Percentiles rank a stretch among this genome's conserved stretches.
Conservation (phyloP, 1,140 invertebrate species). For the Drosophila oshimai region DNA sequence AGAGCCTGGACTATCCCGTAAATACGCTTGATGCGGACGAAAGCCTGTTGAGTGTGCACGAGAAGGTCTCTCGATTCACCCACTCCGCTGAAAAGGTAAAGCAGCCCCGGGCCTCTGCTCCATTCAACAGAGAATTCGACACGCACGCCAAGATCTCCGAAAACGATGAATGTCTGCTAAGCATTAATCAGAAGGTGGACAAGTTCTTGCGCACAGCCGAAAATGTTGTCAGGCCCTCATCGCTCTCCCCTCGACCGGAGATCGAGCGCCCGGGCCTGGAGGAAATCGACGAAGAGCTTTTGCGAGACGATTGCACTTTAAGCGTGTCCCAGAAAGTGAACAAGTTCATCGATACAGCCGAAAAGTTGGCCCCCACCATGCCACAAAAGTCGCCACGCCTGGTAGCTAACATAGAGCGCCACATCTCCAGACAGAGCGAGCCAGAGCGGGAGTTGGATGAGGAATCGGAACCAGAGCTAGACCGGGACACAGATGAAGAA, state of each 20-base stretch:
- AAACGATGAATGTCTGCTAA: constrained; percentile 86
- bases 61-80: constrained; percentile 86
- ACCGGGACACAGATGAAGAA: constrained; percentile 41
- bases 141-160: constrained; percentile 83
- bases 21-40: constrained; percentile 70
- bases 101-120: constrained; percentile 67
- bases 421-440: constrained; percentile 80
- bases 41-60: constrained; percentile 85
- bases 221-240: constrained; percentile 83
- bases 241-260: constrained; percentile 80
- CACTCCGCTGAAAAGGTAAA: constrained; percentile 81
- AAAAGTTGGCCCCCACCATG: constrained; percentile 82
- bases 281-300: constrained; percentile 84
- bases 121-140: constrained; percentile 68
- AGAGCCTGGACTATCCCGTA: constrained; percentile 61
- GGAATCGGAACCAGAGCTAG: constrained; percentile 44
- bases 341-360: constrained; percentile 85
- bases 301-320: constrained; percentile 84
- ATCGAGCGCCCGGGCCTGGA: constrained; percentile 83
- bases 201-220: constrained; percentile 86
- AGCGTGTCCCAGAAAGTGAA: constrained; percentile 86
- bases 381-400: constrained; percentile 79
- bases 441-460: constrained; percentile 32
- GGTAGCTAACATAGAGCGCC: constrained; percentile 82
- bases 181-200: constrained; percentile 87